These are phyloP conservation scores for Crocodylus rhombifer DNA, from an alignment of 2,797 vertebrate species.

Conservation along the genomic window DNA sequence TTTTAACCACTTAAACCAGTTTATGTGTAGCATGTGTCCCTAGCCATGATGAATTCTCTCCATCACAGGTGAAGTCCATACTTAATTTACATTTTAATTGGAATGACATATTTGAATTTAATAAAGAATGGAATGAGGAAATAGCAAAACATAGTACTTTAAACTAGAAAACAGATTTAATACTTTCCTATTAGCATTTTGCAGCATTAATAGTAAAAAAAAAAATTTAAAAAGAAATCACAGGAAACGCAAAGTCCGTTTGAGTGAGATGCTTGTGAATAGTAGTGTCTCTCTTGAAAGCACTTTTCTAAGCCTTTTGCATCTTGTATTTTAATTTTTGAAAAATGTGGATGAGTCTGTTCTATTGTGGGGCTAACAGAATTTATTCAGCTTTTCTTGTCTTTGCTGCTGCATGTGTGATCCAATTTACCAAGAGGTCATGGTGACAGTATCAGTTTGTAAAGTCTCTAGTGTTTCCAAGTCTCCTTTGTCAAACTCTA, in stretches of 20 bases:
- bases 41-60: background rate
- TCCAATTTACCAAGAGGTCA: background rate
- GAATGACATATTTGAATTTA: slow-evolving; percentile 8
- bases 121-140: background rate
- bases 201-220: background rate
- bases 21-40: too few relatives aligned
- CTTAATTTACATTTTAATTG: slow-evolving; percentile 14
- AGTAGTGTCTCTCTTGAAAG: background rate
- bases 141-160: background rate
- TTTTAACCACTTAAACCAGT: too few relatives aligned
- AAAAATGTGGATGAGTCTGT: background rate
- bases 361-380: background rate
- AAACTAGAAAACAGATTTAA: background rate
- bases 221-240: background rate
- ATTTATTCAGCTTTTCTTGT: background rate
- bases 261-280: background rate
- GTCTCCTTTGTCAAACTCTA: background rate
- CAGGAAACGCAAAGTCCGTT: background rate
- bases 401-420: background rate
- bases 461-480: background rate
- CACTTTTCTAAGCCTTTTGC: background rate
- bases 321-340: background rate
- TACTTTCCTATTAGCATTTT: slow-evolving; percentile 11
- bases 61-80: background rate
- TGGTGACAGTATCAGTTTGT: background rate